Evolutionary conservation across 2,797 vertebrate species (phyloP), one percentile per base, ranked within the genome.

Genomic region (Meda fulgida): DNA sequence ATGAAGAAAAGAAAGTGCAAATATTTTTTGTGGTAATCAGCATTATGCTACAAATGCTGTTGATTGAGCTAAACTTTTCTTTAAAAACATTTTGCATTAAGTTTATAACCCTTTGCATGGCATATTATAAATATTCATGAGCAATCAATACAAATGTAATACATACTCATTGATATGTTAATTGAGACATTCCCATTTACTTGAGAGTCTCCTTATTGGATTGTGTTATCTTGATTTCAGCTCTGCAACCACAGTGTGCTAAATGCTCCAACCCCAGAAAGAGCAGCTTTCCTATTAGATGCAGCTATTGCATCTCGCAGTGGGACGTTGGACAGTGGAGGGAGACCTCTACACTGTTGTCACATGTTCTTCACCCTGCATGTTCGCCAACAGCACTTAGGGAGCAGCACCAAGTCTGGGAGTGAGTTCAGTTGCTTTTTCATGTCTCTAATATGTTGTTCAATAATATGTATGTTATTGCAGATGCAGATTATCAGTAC

Each of bases 341-440:
- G 95, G 0, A 93, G 91, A 69, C 95, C 96, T 81, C 96, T 94
- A 78, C 95, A 97, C 87, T 97, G 95, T 92, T 99, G 97, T 18
- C 96, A 99, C 91, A 99, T 99, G 98, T 97, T 99, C 91, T 99
- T 99, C 94, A 99, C 97, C 0, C 93, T 99, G 85, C 96, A 99
- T 84, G 92, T 99, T 91, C 98, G 97, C 91, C 97, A 98, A 87
- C 98, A 97, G 83, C 97, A 97, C 6, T 97, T 97, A 90, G 97
- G 99, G 86, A 97, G 97, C 92, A 97, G 96, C 0, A 96, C 89
- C 83, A 99, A 98, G 92, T 97, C 97, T 2, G 95, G 94, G 90
- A 94, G 95, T 96, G 89, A 90, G 89, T 86, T 48, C 46, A 58
- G 66, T 6, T 83, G 43, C 53, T 63, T 55, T 69, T 38, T 80